Percentiles rank a stretch among this genome's conserved stretches.
These are phyloP conservation scores for Coranthus polyacanthus DNA, from an alignment of 2,797 vertebrate genomes.

Conservation along the genomic window DNA sequence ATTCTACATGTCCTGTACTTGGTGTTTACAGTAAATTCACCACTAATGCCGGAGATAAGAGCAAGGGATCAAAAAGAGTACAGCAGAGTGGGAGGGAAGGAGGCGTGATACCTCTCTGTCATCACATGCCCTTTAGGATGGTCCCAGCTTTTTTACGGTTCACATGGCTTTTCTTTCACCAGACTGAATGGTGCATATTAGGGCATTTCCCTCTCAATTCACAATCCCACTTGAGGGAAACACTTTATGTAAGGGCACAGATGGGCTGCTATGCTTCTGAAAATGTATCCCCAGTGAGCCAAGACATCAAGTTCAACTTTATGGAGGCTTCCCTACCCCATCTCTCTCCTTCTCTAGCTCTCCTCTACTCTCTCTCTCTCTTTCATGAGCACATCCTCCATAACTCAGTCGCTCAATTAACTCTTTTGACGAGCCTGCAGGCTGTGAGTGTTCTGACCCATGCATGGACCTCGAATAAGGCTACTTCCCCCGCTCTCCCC, in stretches of 20 bases:
- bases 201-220: conserved; percentile 64
- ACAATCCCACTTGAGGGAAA: conserved; percentile 72
- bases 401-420: conserved; percentile 36
- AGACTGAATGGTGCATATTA: conserved; percentile 60
- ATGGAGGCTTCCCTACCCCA: conserved; percentile 18
- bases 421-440: conserved; percentile 46
- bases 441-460: conserved; percentile 41
- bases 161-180: conserved; percentile 65
- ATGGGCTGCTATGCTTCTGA: conserved; percentile 68
- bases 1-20: neutral
- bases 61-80: conserved; percentile 11
- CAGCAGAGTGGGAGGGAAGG: neutral
- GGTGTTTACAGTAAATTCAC: neutral
- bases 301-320: conserved; percentile 51
- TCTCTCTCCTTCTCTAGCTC: neutral
- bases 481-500: conserved; percentile 4
- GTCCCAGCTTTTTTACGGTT: conserved; percentile 61
- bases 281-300: conserved; percentile 57
- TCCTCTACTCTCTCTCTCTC: conserved; percentile 12
- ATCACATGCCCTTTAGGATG: conserved; percentile 49
- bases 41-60: neutral
- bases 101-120: conserved; percentile 31
- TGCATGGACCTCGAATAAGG: conserved; percentile 25
- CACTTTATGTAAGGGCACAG: conserved; percentile 75
- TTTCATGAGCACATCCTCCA: conserved; percentile 25